Base-by-base conservation (phyloP, 1,140 invertebrate species). In the Cydia splendana region DNA sequence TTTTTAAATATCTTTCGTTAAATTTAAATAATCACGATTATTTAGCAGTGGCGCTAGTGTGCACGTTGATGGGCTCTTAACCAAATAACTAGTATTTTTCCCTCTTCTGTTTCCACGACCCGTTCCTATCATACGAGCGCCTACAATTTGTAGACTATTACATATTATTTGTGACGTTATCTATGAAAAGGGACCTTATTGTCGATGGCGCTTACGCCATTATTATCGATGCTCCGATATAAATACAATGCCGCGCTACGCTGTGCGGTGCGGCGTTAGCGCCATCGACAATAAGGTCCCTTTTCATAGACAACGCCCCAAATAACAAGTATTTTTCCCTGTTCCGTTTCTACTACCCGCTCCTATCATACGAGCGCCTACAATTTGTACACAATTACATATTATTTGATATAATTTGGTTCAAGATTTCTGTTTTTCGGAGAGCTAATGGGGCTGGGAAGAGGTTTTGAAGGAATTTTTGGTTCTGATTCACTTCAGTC, bases 141-240 rank as follows among this genome's bases (percentile, higher is more conserved):
- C 34, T 57, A 57, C 76, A 81, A 78, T 79, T 79, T 77, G 77
- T 73, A 75, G 20, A 77, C 80, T 78, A 81, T 83, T 81, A 83
- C 77, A 77, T 81, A 76, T 83, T 80, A 80, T 83, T 81, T 79
- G 42, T n/a, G n/a, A n/a, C n/a, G n/a, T n/a, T n/a, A n/a, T n/a
- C n/a, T n/a, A n/a, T n/a, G n/a, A n/a, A n/a, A n/a, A n/a, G n/a
- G n/a, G n/a, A n/a, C n/a, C n/a, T n/a, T n/a, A n/a, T n/a, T n/a
- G n/a, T n/a, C n/a, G n/a, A n/a, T n/a, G n/a, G n/a, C n/a, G n/a
- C n/a, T n/a, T n/a, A n/a, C n/a, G n/a, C n/a, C n/a, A n/a, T n/a
- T n/a, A n/a, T n/a, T n/a, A n/a, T n/a, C n/a, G n/a, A n/a, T n/a
- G n/a, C n/a, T n/a, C n/a, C n/a, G n/a, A n/a, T n/a, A n/a, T n/a